Conservation (phyloP, 2,888 invertebrate species). For the Nysson spinosus region DNA sequence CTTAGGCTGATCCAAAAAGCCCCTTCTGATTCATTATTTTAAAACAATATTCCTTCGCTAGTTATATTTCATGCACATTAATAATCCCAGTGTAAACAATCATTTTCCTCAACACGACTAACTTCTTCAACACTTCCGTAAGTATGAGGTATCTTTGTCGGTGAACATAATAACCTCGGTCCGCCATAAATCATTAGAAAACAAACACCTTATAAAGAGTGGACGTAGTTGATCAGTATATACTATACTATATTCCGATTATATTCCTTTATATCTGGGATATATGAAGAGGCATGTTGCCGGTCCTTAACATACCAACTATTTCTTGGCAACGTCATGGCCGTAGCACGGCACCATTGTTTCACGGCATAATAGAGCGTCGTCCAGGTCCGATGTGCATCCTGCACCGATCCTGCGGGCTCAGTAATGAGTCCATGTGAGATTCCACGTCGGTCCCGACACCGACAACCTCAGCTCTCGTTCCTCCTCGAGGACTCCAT, state of each 20-base stretch:
- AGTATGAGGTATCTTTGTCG: no score
- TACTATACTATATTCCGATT: conserved; percentile 34
- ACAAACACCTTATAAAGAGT: conserved; percentile 26
- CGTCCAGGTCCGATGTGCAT: conserved; percentile 27
- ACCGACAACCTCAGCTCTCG: conserved; percentile 42
- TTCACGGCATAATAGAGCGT: conserved; percentile 46
- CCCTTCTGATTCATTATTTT: no score
- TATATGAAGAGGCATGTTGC: conserved; percentile 39
- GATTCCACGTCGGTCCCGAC: conserved; percentile 51
- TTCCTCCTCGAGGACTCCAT: conserved; percentile 36
- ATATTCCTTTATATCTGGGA: conserved; percentile 36
- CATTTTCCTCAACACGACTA: no score
- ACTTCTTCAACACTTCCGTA: no score
- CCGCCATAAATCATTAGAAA: no score
- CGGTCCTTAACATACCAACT: conserved; percentile 41
- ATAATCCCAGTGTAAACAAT: no score
- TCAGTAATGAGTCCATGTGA: conserved; percentile 45
- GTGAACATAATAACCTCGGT: no score
- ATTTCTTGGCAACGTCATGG: conserved; percentile 39
- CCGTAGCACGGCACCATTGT: conserved; percentile 38
- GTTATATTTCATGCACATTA: neutral
- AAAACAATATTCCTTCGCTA: neutral
- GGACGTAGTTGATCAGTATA: conserved; percentile 18
- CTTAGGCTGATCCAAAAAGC: no score
- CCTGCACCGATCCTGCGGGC: conserved; percentile 35